These are phyloP conservation scores for Atta cephalotes DNA, from an alignment of 1,140 invertebrate species.

Conservation along the genomic window DNA sequence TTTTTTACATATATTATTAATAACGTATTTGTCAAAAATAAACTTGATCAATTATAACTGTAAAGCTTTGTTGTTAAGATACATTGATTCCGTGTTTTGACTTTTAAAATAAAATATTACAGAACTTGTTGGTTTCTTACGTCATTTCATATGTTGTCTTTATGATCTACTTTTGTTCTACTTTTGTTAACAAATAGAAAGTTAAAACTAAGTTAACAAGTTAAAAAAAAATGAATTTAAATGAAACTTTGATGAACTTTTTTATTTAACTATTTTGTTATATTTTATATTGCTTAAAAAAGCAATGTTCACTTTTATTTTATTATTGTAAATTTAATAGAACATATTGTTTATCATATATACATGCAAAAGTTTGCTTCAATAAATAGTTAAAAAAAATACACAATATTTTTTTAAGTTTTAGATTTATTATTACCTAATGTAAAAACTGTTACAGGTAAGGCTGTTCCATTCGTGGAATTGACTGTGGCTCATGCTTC, in stretches of 20 bases:
- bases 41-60: neutral
- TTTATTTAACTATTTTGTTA: neutral
- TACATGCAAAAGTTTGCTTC: neutral
- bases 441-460: constrained; percentile 87
- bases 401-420: neutral
- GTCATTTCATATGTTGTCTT: neutral
- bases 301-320: neutral
- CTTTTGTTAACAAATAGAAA: neutral
- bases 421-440: no score
- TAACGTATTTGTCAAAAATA: neutral
- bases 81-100: constrained; percentile 9
- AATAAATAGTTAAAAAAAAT: neutral
- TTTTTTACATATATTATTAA: neutral
- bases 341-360: neutral
- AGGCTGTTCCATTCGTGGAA: constrained; percentile 96
- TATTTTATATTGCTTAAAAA: neutral
- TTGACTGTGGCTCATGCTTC: constrained; percentile 97
- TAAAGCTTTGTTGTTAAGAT: neutral
- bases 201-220: neutral
- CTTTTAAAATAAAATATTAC: constrained; percentile 22
- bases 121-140: neutral
- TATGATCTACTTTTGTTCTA: neutral
- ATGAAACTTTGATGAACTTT: neutral
- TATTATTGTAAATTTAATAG: neutral
- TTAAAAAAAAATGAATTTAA: neutral